Conservation (phyloP, 2,888 invertebrate species). For the Sicus ferrugineus region DNA sequence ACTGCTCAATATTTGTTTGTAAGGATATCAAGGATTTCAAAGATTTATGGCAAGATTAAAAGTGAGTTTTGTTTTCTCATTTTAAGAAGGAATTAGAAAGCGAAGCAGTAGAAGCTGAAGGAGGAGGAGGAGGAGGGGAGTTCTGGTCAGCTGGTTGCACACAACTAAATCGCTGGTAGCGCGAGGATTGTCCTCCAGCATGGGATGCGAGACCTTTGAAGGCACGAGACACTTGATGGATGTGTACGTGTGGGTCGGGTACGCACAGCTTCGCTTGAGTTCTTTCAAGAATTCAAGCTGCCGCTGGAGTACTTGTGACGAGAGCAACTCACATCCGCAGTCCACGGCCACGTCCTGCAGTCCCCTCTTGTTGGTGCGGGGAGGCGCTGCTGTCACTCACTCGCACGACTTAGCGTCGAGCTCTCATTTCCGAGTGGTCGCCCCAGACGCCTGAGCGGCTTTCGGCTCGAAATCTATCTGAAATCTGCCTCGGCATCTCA, state of each 20-base stretch:
- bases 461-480: constrained; percentile 20
- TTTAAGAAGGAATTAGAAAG: neutral
- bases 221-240: too few species aligned
- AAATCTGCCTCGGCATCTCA: constrained; percentile 16
- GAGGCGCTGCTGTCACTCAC: too few species aligned
- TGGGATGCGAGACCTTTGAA: neutral
- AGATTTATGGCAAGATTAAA: constrained; percentile 36
- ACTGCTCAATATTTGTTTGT: neutral
- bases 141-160: constrained; percentile 34
- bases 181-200: too few species aligned
- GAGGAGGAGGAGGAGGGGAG: neutral
- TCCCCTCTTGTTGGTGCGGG: too few species aligned
- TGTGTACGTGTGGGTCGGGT: too few species aligned
- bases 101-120: neutral
- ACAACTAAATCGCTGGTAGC: constrained; percentile 11
- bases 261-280: too few species aligned
- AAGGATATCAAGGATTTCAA: constrained; percentile 34
- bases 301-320: too few species aligned
- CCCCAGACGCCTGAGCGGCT: constrained; percentile 28
- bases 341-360: too few species aligned
- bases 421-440: neutral
- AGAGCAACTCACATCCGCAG: too few species aligned
- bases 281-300: too few species aligned
- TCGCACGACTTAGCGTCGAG: neutral
- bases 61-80: neutral